Conservation (phyloP, 2,113 vertebrate genomes). For the Bubo bubo region DNA sequence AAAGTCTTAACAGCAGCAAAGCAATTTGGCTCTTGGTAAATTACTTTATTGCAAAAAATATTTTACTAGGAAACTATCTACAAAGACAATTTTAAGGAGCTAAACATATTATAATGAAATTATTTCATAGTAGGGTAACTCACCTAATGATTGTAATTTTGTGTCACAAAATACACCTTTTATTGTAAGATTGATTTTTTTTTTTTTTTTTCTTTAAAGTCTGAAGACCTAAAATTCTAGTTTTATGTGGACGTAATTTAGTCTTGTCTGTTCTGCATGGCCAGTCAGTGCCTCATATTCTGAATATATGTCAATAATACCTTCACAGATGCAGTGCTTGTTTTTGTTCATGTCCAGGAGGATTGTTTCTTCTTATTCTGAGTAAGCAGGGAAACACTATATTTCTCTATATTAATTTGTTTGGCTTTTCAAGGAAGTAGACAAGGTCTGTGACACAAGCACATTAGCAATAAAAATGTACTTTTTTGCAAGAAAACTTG, state of each 20-base stretch:
- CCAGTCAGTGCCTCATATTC: neutral
- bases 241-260: neutral
- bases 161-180: neutral
- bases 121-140: neutral
- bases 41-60: constrained; percentile 36
- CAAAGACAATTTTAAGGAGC: constrained; percentile 1
- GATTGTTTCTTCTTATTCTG: neutral
- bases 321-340: neutral
- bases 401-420: neutral
- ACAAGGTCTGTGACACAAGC: neutral
- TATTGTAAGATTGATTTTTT: neutral
- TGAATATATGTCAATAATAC: neutral
- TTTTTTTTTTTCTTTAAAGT: neutral
- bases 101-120: constrained; percentile 10
- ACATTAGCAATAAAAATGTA: neutral
- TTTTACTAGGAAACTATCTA: constrained; percentile 15
- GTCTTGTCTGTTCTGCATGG: neutral
- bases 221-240: neutral
- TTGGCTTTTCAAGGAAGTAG: neutral
- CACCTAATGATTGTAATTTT: neutral
- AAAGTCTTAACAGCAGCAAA: constrained; percentile 19
- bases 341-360: neutral
- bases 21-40: constrained; percentile 48
- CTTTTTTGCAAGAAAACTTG: neutral
- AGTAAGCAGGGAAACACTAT: neutral